Evolutionary conservation across 2,888 invertebrate species (phyloP), one percentile per base, ranked within the genome.

Genomic region (Ophraella communa): DNA sequence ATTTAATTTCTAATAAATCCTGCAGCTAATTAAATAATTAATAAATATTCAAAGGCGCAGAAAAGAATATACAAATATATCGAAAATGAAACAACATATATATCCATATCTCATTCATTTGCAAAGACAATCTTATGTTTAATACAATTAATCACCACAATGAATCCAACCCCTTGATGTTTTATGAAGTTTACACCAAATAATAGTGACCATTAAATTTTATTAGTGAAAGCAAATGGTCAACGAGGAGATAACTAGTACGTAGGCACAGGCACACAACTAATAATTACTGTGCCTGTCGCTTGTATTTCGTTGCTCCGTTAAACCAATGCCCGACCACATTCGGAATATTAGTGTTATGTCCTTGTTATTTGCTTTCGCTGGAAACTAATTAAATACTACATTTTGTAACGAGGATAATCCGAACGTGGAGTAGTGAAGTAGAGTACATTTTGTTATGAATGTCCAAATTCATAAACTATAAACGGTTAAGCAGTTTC

Each of bases 171-270:
- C n/a, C n/a, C n/a, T n/a, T n/a, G n/a, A n/a, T n/a, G n/a, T n/a
- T n/a, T n/a, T n/a, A n/a, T n/a, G n/a, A n/a, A 69, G 75, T 76
- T 77, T 77, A 76, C 77, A 77, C 75, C 73, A 71, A 77, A 76
- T 76, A 74, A 74, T 74, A 74, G 75, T 77, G 76, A 77, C 76
- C 74, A 76, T 75, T 76, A 76, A 73, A 77, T 77, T 77, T 77
- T 76, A 76, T 76, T 75, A 73, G 73, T 44, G 33, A 57, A 63
- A 52, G 30, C 56, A 54, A 59, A 53, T 44, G 45, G 57, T 42
- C 45, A 57, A 27, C 49, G 45, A 51, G 45, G 57, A 52, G 30
- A n/a, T n/a, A n/a, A n/a, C 51, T 45, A 56, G 52, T 33, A 45
- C n/a, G 52, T 57, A 63, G 44, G 63, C 44, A 45, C 52, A 52